A percentile compares a stretch with the other conserved stretches of the same genome.
These are phyloP conservation scores for Isoperla grammatica DNA, from an alignment of 2,888 invertebrate species.

Conservation along the genomic window DNA sequence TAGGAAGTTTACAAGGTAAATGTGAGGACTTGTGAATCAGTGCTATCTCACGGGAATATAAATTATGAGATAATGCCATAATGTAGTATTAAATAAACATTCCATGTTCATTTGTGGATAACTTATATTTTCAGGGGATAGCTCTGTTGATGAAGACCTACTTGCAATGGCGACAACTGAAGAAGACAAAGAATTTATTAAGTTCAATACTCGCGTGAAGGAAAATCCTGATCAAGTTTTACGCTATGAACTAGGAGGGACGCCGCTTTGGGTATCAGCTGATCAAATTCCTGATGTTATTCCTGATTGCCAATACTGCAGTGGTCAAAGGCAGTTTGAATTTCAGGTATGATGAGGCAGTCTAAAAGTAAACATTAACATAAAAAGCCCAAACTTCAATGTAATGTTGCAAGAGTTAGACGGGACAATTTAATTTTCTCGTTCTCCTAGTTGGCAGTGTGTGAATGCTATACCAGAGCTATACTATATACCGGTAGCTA, in stretches of 20 bases:
- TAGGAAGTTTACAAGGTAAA: conserved; percentile 51
- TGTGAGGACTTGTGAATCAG: no score
- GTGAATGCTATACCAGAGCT: no score
- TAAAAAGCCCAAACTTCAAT: no score
- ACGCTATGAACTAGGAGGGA: conserved; percentile 71
- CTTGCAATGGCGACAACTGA: conserved; percentile 57
- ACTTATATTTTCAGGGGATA: conserved; percentile 38
- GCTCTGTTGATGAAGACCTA: conserved; percentile 63
- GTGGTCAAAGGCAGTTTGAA: conserved; percentile 53
- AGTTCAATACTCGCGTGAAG: conserved; percentile 66
- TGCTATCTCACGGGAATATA: no score
- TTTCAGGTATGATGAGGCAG: conserved; percentile 29
- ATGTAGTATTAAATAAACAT: no score
- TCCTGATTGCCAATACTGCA: conserved; percentile 71
- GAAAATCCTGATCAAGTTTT: conserved; percentile 75
- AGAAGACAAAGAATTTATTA: conserved; percentile 71
- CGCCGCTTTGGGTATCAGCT: conserved; percentile 78
- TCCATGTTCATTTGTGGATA: no score
- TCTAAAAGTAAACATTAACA: no score
- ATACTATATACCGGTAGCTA: no score
- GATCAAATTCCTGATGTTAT: conserved; percentile 50
- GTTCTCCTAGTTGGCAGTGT: no score
- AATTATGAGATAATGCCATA: no score
- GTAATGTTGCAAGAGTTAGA: no score
- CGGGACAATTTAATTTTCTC: no score